A percentile compares a stretch with the other conserved stretches of the same genome.
Conservation (phyloP, 2,113 vertebrate genomes). For the Ailuropoda melanoleuca region DNA sequence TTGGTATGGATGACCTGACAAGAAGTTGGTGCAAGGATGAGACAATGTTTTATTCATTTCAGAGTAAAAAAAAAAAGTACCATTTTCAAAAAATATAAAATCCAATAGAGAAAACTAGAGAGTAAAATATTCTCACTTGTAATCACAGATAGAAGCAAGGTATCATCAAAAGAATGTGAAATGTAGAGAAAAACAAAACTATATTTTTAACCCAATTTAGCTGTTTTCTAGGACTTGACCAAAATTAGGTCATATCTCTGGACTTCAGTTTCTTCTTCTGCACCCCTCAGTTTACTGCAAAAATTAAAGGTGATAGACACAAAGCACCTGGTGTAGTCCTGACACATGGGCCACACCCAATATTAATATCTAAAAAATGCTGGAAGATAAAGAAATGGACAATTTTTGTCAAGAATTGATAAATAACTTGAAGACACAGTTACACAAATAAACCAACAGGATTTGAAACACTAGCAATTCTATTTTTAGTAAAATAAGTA, state of each 20-base stretch:
- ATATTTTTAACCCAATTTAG: background rate
- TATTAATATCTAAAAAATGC: background rate
- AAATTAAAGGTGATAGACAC: background rate
- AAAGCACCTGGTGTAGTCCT: background rate
- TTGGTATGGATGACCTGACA: background rate
- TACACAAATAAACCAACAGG: background rate
- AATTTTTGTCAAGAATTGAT: background rate
- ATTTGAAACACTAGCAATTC: background rate
- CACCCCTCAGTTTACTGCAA: background rate
- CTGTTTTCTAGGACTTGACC: background rate
- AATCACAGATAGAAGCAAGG: background rate
- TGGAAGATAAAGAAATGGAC: background rate
- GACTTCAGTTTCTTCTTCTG: background rate
- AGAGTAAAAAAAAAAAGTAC: background rate
- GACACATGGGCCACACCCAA: background rate
- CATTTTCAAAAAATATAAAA: background rate
- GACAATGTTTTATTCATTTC: background rate
- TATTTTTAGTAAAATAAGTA: conserved; percentile 43
- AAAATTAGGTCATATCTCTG: background rate
- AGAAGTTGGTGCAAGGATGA: background rate
- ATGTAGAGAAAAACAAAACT: background rate
- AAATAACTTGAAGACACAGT: background rate
- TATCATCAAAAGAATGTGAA: conserved; percentile 17
- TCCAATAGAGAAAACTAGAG: background rate
- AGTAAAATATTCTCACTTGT: background rate